Evolutionary conservation across 1,140 invertebrate species (phyloP).

Genomic region (Pseudachorutes palmiensis): DNA sequence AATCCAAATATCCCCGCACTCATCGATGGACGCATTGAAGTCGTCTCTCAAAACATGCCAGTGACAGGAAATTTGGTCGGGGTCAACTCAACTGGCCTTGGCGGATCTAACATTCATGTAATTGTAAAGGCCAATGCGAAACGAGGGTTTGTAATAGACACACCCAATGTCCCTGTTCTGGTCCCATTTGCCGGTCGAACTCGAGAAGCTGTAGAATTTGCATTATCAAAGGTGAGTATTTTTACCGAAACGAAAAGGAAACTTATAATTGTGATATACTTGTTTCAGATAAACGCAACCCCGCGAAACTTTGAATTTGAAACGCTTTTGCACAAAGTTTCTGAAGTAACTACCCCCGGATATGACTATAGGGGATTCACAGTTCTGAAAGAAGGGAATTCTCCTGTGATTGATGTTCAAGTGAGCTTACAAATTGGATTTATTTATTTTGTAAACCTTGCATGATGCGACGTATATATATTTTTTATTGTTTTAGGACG

Average conservation of each 20-base stretch:
- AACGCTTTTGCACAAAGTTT: slow-evolving; percentile 40
- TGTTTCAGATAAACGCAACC: background rate
- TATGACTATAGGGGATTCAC: slow-evolving; percentile 49
- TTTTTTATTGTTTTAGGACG: slow-evolving; percentile 32
- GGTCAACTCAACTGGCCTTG: slow-evolving; percentile 94
- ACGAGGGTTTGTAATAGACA: background rate
- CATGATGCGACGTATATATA: too few relatives aligned
- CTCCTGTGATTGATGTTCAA: slow-evolving; percentile 3
- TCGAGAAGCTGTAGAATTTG: slow-evolving; percentile 59
- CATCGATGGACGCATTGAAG: slow-evolving; percentile 68
- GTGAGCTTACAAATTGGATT: background rate
- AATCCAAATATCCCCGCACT: slow-evolving; percentile 83
- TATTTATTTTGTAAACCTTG: background rate
- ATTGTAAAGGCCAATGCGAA: slow-evolving; percentile 62
- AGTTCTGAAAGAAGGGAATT: slow-evolving; percentile 41
- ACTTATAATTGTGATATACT: background rate
- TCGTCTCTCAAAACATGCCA: slow-evolving; percentile 61
- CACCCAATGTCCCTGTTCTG: slow-evolving; percentile 45
- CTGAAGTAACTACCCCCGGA: slow-evolving; percentile 40
- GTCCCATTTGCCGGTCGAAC: slow-evolving; percentile 74
- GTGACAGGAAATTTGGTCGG: slow-evolving; percentile 78
- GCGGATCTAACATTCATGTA: slow-evolving; percentile 89
- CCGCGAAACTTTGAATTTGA: slow-evolving; percentile 39
- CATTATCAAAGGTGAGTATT: slow-evolving; percentile 39
- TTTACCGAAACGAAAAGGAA: too few relatives aligned